Evolutionary conservation across 2,797 vertebrate species (phyloP).

Genomic region (Pteropus rufus): DNA sequence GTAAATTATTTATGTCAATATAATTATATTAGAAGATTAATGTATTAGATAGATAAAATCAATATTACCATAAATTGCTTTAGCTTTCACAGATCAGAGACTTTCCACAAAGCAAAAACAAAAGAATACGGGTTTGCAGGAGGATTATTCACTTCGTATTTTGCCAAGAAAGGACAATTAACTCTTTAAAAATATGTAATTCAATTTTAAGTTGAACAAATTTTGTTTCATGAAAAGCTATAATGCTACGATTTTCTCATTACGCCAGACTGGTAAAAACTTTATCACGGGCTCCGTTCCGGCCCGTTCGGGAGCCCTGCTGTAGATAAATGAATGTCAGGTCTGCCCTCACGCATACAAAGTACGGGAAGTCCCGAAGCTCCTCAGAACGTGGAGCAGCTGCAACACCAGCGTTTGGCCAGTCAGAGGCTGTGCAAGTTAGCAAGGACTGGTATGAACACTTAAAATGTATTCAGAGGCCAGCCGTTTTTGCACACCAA

Average conservation of each 20-base stretch:
- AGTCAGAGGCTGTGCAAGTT: not conserved
- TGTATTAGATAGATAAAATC: not conserved
- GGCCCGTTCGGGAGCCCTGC: not conserved
- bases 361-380: not conserved
- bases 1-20: not conserved
- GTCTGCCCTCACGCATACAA: not conserved
- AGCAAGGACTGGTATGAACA: not conserved
- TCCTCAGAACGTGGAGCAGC: not conserved
- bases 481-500: not conserved
- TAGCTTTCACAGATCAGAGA: not conserved
- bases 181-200: constrained; percentile 1
- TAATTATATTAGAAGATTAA: constrained; percentile 30
- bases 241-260: not conserved
- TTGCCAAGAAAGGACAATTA: not conserved
- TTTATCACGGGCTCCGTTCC: not conserved
- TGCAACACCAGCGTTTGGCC: not conserved
- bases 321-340: not conserved
- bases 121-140: not conserved
- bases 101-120: not conserved
- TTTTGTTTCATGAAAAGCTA: not conserved
- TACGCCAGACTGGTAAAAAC: not conserved
- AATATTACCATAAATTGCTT: not conserved
- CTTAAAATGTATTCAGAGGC: not conserved
- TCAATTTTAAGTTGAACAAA: constrained; percentile 1
- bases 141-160: not conserved